Evolutionary conservation across 2,797 vertebrate species (phyloP).

Genomic region (Platyrinchus mystaceus): DNA sequence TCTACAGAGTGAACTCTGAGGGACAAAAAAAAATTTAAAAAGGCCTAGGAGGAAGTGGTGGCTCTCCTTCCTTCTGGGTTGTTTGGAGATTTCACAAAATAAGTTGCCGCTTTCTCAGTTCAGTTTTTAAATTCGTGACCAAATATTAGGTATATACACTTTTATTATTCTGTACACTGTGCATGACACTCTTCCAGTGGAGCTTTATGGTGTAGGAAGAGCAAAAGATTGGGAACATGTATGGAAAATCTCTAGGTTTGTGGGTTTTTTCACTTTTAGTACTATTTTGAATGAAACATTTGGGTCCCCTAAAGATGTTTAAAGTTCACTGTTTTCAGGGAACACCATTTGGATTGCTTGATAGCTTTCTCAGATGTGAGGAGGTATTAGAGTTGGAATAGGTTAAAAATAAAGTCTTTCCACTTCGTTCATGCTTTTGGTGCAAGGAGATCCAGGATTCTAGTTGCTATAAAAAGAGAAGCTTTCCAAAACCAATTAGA

Average conservation of each 20-base stretch:
- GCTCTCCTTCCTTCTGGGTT: not conserved
- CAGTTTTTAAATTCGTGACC: not conserved
- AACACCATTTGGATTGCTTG: not conserved
- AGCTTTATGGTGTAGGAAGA: not conserved
- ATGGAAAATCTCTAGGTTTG: not conserved
- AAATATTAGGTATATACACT: not conserved
- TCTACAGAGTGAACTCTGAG: accelerated
- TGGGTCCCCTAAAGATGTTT: not conserved
- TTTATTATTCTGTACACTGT: not conserved
- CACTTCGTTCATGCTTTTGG: not conserved
- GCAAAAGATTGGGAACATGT: not conserved
- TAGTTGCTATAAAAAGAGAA: not conserved
- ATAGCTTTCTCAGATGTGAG: constrained; percentile 49
- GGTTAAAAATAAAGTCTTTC: constrained; percentile 24
- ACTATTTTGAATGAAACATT: not conserved
- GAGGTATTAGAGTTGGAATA: not conserved
- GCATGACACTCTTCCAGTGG: not conserved
- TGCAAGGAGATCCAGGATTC: not conserved
- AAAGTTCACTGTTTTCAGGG: not conserved
- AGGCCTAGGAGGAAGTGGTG: not conserved
- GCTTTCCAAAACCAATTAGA: not conserved
- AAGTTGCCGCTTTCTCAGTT: not conserved
- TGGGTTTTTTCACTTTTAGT: not conserved
- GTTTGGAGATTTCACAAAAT: not conserved
- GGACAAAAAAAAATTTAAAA: not conserved